Evolutionary conservation across 2,797 vertebrate species (phyloP), one percentile per base, ranked within the genome.

Genomic region (Siniperca scherzeri): DNA sequence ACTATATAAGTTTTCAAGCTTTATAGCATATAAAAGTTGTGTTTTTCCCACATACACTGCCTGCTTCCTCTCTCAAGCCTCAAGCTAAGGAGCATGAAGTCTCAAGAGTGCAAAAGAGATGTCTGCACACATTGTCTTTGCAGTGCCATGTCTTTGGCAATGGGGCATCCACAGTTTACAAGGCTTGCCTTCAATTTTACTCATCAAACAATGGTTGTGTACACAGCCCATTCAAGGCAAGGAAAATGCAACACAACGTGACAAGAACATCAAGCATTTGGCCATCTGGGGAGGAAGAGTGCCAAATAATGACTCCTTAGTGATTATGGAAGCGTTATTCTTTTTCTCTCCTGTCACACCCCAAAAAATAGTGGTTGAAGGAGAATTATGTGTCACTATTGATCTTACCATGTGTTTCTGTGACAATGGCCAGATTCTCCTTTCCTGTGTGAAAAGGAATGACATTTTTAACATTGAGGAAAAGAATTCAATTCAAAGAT

Each of bases 131-230:
- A 93, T 91, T 90, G 90, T 91, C 94, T 93, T 91, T 93, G 84
- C 92, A 71, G 81, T 92, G 91, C 90, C 87, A 91, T 91, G 95
- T 95, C 94, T 94, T 95, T 95, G 93, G 93, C 93, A 91, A 93
- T 84, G 89, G 91, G 94, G 92, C 93, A 87, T 87, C 80, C 89
- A 93, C 92, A 94, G 95, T 96, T 96, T 96, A 96, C 95, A 95
- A 95, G 94, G 84, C 91, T 84, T 92, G 94, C 93, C 94, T 96
- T 96, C 95, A 96, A 95, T 96, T 97, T 96, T 96, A 93, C 95
- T 96, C 94, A 90, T 96, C 95, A 96, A 96, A 96, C 96, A 96
- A 95, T 94, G 92, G 89, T 90, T 96, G 94, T 95, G 94, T 96
- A 95, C 94, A 95, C 91, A 96, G 94, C 93, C 92, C 94, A 92